phyloP scores from a whole-genome alignment of 1,140 invertebrate species.

The Leptinotarsa defecta region DNA sequence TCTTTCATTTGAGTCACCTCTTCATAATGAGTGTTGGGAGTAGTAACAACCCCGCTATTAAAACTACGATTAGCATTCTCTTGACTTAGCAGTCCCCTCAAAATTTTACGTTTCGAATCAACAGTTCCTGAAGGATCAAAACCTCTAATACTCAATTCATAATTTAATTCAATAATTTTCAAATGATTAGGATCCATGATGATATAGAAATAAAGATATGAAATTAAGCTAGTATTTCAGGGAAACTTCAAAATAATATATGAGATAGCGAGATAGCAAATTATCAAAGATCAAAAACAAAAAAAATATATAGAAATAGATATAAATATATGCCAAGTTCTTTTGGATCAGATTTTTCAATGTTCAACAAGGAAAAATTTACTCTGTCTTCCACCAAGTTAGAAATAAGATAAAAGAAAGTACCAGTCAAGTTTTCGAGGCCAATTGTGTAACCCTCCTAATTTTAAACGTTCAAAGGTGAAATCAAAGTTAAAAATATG shows the following conservation, averaged over 20 bases:
- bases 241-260: not conserved
- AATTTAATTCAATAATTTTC: not conserved
- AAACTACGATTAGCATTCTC: slow-evolving; percentile 8
- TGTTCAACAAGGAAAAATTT: not conserved
- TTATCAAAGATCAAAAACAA: not conserved
- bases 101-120: slow-evolving; percentile 7
- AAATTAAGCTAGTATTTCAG: not conserved
- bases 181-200: not conserved
- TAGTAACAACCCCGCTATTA: not conserved
- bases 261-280: not conserved
- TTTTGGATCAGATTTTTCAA: not conserved
- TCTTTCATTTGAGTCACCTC: not conserved
- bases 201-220: not conserved
- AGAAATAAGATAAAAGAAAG: not conserved
- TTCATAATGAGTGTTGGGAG: not conserved
- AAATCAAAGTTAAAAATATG: too few species aligned
- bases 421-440: not conserved
- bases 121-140: not conserved
- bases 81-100: slow-evolving; percentile 4
- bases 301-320: not conserved
- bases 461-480: too few species aligned
- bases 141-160: not conserved
- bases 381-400: not conserved
- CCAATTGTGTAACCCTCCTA: not conserved
- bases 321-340: not conserved